phyloP scores from a whole-genome alignment of 1,140 invertebrate genomes.

The Trichonephila clavipes region DNA sequence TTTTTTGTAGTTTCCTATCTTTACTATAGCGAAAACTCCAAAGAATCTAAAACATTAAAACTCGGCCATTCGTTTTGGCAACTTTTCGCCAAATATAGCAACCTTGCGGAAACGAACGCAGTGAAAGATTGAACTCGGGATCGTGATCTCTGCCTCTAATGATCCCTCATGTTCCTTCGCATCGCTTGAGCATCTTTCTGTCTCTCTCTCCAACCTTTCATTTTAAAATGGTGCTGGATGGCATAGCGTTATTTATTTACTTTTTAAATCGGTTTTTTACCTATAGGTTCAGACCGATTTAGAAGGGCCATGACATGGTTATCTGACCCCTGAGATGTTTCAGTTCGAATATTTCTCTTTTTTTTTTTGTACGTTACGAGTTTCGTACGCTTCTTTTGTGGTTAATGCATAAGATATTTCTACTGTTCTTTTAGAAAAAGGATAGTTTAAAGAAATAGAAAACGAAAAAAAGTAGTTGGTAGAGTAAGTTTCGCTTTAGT shows the following conservation, averaged over 20 bases:
- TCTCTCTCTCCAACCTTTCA: conserved; percentile 73
- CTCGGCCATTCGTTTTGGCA: neutral
- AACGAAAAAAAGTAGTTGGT: neutral
- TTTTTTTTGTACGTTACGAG: conserved; percentile 11
- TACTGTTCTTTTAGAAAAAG: neutral
- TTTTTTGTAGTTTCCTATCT: too few relatives aligned
- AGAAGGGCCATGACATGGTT: conserved; percentile 70
- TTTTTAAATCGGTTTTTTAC: conserved; percentile 70
- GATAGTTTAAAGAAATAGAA: neutral
- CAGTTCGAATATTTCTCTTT: neutral
- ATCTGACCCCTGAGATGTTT: conserved; percentile 59
- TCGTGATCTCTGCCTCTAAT: conserved; percentile 76
- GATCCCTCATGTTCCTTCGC: conserved; percentile 74
- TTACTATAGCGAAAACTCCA: neutral
- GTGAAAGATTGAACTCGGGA: conserved; percentile 76
- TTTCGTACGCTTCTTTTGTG: neutral
- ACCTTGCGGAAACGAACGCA: conserved; percentile 27
- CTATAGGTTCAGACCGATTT: conserved; percentile 73
- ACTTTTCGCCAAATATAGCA: conserved; percentile 44
- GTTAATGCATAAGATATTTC: conserved; percentile 62
- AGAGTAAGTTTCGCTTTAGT: neutral
- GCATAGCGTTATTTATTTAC: conserved; percentile 72
- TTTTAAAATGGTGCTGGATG: conserved; percentile 75
- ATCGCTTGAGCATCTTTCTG: conserved; percentile 67
- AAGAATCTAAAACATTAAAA: neutral